Evolutionary conservation across 2,888 invertebrate species (phyloP).

Genomic region (Agonum fuliginosum): DNA sequence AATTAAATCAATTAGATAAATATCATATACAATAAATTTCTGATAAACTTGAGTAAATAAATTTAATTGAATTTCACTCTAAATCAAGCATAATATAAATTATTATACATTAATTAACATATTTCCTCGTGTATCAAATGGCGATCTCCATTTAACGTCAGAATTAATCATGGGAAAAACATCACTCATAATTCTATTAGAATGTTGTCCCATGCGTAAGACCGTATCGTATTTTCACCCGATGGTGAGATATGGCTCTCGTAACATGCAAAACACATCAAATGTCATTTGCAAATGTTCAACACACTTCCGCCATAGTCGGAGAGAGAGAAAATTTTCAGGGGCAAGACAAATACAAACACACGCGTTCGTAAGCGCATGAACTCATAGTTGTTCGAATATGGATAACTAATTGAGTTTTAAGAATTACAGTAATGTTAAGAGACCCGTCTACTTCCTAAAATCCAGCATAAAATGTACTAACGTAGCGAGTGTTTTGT

Average conservation of each 20-base stretch:
- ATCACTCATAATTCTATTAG: not conserved
- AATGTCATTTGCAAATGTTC: constrained; percentile 35
- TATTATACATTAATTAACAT: not conserved
- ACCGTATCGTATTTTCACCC: constrained; percentile 15
- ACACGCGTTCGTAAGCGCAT: too few species aligned
- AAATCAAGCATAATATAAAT: not conserved
- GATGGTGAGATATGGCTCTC: not conserved
- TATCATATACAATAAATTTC: too few species aligned
- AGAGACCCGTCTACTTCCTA: too few species aligned
- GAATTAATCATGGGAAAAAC: constrained; percentile 8
- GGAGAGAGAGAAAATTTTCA: not conserved
- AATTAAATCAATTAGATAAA: too few species aligned
- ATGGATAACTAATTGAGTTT: too few species aligned
- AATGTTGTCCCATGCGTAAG: not conserved
- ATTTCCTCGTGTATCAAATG: not conserved
- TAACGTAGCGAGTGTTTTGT: too few species aligned
- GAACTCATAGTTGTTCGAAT: too few species aligned
- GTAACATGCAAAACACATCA: constrained; percentile 34
- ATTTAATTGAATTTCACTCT: not conserved
- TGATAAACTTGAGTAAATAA: too few species aligned
- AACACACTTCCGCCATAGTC: not conserved
- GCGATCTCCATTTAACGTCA: not conserved
- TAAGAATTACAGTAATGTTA: too few species aligned
- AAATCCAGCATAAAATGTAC: too few species aligned
- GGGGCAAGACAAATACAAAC: too few species aligned